phyloP scores from a whole-genome alignment of 2,888 invertebrate species.

The Apeira syringaria region DNA sequence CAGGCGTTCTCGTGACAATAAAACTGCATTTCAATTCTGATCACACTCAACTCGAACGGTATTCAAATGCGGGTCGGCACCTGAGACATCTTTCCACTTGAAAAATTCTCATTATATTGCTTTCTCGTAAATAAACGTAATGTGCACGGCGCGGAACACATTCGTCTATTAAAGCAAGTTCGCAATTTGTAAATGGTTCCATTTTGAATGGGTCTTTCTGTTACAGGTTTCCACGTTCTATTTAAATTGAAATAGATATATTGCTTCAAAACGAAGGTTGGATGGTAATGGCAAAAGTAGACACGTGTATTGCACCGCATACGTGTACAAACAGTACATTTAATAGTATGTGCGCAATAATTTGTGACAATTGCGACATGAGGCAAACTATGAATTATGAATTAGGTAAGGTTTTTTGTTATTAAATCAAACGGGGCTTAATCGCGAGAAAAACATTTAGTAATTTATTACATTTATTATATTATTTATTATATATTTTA shows the following conservation, averaged over 20 bases:
- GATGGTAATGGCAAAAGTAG: too few species aligned
- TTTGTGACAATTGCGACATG: too few species aligned
- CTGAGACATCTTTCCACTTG: conserved; percentile 66
- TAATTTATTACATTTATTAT: too few species aligned
- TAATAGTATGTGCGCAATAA: too few species aligned
- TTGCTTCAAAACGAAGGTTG: too few species aligned
- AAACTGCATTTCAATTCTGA: conserved; percentile 81
- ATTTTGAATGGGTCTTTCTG: conserved; percentile 2
- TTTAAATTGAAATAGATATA: background rate
- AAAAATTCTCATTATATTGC: conserved; percentile 76
- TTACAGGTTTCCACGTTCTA: background rate
- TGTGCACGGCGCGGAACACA: conserved; percentile 6
- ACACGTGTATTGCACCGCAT: too few species aligned
- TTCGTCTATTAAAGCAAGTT: conserved; percentile 14
- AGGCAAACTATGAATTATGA: too few species aligned
- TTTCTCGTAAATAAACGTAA: conserved; percentile 59
- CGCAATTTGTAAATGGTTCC: conserved; percentile 2
- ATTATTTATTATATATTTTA: too few species aligned
- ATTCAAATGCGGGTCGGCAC: conserved; percentile 69
- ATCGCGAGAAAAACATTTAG: too few species aligned
- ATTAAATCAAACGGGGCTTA: too few species aligned
- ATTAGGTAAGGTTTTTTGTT: too few species aligned
- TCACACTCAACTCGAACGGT: conserved; percentile 77
- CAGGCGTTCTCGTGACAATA: conserved; percentile 67
- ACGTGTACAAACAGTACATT: too few species aligned